Conservation (phyloP, 2,797 vertebrate genomes). For the Melanotaenia boesemani region DNA sequence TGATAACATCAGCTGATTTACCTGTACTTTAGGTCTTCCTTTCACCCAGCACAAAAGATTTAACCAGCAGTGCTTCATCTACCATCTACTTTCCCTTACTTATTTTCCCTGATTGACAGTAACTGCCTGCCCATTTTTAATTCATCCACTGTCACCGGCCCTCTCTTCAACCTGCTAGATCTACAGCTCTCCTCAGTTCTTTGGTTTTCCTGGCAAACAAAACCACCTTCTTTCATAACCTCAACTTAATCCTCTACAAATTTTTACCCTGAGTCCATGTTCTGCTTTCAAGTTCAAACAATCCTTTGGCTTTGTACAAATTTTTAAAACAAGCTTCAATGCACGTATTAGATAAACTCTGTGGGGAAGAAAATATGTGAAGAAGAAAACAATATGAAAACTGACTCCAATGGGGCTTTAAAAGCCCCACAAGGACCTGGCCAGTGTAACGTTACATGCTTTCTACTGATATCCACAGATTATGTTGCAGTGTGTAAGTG, state of each 20-base stretch:
- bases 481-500: not conserved
- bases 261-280: not conserved
- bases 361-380: not conserved
- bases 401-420: not conserved
- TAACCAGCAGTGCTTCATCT: not conserved
- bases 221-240: not conserved
- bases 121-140: not conserved
- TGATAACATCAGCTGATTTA: not conserved
- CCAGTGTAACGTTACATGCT: not conserved
- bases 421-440: not conserved
- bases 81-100: not conserved
- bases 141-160: not conserved
- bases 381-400: conserved; percentile 9
- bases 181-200: not conserved
- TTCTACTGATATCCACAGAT: conserved; percentile 16
- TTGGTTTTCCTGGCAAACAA: not conserved
- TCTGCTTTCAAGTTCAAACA: not conserved
- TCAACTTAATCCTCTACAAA: not conserved
- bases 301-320: not conserved
- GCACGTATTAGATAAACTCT: conserved; percentile 12
- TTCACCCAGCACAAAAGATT: not conserved
- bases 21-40: not conserved
- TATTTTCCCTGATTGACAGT: not conserved
- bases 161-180: not conserved
- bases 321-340: conserved; percentile 17